Evolutionary conservation across 2,888 invertebrate genomes (phyloP).

Genomic region (Aethes cnicana): DNA sequence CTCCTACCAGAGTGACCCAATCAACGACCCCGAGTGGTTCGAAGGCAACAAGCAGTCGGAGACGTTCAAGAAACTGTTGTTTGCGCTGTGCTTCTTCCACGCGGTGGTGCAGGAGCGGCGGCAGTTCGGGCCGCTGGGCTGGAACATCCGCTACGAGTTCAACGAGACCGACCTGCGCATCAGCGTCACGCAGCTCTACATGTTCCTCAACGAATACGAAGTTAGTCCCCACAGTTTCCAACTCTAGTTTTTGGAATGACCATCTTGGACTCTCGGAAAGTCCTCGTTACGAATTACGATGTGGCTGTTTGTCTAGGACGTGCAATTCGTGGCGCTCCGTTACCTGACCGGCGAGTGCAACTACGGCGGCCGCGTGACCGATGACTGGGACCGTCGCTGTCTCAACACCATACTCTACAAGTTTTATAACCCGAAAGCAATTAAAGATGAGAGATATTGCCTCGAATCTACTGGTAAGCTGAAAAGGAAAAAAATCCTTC

Average conservation of each 20-base stretch:
- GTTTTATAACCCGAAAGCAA: conserved; percentile 88
- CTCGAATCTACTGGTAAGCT: conserved; percentile 86
- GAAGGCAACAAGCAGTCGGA: conserved; percentile 89
- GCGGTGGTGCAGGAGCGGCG: conserved; percentile 94
- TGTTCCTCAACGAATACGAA: conserved; percentile 91
- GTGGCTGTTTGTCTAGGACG: conserved; percentile 71
- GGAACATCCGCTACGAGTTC: conserved; percentile 98
- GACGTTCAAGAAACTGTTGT: conserved; percentile 92
- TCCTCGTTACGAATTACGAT: too few species aligned
- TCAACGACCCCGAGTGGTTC: conserved; percentile 93
- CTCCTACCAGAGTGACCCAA: conserved; percentile 92
- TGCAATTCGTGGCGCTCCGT: conserved; percentile 92
- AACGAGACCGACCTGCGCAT: conserved; percentile 97
- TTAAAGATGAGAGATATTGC: conserved; percentile 84
- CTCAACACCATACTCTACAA: conserved; percentile 90
- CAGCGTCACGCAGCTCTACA: conserved; percentile 93
- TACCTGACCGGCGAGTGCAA: conserved; percentile 98
- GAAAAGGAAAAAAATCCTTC: too few species aligned
- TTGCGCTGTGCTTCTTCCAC: conserved; percentile 96
- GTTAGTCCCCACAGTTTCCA: conserved; percentile 54
- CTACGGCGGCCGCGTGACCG: conserved; percentile 97
- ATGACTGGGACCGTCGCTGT: conserved; percentile 96
- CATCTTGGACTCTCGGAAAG: too few species aligned
- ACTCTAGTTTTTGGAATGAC: too few species aligned
- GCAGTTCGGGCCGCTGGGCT: conserved; percentile 96